phyloP scores from a whole-genome alignment of 2,113 vertebrate genomes.

The Numenius arquata region DNA sequence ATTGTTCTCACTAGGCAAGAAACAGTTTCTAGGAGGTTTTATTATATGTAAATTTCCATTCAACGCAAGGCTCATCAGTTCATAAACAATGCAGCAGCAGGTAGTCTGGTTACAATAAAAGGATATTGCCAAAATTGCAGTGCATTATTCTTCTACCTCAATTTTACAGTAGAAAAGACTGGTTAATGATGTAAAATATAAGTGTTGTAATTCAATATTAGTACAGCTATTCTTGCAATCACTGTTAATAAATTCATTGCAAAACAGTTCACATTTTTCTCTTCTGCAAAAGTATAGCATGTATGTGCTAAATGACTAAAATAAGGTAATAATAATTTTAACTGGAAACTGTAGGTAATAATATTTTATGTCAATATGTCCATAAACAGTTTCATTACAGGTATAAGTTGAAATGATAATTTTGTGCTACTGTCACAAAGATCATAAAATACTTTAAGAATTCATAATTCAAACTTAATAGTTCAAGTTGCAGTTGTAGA shows the following conservation, averaged over 20 bases:
- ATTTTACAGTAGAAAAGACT: constrained; percentile 33
- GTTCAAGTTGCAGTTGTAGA: background rate
- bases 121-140: background rate
- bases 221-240: background rate
- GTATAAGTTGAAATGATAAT: background rate
- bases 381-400: background rate
- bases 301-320: background rate
- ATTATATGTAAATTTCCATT: background rate
- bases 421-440: background rate
- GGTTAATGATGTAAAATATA: constrained; percentile 42
- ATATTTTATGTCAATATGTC: background rate
- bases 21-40: background rate
- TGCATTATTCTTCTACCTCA: background rate
- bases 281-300: rapidly evolving
- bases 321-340: background rate
- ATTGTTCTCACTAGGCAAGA: background rate
- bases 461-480: background rate
- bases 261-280: background rate
- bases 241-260: constrained; percentile 14
- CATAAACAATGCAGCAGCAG: constrained; percentile 29
- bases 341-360: background rate
- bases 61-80: background rate
- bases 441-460: background rate
- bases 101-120: background rate
- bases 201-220: constrained; percentile 14